These are phyloP conservation scores for Myiozetetes cayanensis DNA, from an alignment of 2,113 vertebrate genomes.

Conservation along the genomic window DNA sequence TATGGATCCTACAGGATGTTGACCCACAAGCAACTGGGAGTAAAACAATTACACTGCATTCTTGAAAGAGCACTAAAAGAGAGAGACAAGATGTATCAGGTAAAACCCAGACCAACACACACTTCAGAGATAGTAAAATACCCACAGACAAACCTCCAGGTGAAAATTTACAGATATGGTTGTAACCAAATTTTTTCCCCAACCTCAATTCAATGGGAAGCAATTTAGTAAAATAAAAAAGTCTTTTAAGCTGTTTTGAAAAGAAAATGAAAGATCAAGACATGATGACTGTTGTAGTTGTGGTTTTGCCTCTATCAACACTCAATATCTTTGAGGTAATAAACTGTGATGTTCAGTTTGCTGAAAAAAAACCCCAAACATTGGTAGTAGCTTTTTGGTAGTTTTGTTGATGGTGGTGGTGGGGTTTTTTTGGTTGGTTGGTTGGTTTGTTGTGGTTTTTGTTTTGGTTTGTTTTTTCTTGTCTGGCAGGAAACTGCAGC, in stretches of 20 bases:
- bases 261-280: neutral
- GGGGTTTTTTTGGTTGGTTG: too few relatives aligned
- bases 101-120: neutral
- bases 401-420: too few relatives aligned
- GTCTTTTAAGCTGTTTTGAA: neutral
- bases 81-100: neutral
- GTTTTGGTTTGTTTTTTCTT: neutral
- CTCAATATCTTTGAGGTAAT: neutral
- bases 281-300: neutral
- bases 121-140: neutral
- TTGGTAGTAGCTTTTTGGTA: neutral
- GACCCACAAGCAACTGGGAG: neutral
- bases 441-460: too few relatives aligned
- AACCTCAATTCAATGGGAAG: neutral
- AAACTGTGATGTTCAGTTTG: neutral
- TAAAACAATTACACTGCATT: neutral
- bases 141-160: neutral
- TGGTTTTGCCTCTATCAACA: neutral
- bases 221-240: neutral
- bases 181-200: neutral
- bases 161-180: neutral
- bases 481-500: neutral
- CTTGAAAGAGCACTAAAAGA: neutral
- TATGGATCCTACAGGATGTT: neutral
- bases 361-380: neutral